phyloP scores from a whole-genome alignment of 2,888 invertebrate species.

The Eilema depressum region DNA sequence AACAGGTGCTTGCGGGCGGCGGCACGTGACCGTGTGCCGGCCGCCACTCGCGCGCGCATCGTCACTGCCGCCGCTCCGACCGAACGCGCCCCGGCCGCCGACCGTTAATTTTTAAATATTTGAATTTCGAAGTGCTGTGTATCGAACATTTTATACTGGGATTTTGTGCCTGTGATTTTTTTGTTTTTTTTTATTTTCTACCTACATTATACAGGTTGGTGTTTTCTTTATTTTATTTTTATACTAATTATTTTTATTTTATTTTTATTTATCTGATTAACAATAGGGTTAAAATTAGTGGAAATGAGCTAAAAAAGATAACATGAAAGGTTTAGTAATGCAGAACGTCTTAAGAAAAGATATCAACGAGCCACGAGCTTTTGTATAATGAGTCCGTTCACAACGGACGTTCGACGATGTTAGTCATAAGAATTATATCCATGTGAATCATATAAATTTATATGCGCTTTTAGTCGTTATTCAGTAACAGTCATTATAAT shows the following conservation, averaged over 20 bases:
- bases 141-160: conserved; percentile 69
- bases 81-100: conserved; percentile 69
- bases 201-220: conserved; percentile 61
- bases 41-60: conserved; percentile 84
- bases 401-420: conserved; percentile 37
- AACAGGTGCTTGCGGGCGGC: conserved; percentile 70
- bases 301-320: not conserved
- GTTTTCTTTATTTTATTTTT: conserved; percentile 40
- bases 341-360: conserved; percentile 68
- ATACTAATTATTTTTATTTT: conserved; percentile 8
- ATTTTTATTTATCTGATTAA: not conserved
- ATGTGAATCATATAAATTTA: conserved; percentile 28
- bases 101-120: conserved; percentile 63
- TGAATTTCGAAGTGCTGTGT: conserved; percentile 72
- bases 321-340: conserved; percentile 9
- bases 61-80: conserved; percentile 78
- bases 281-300: not conserved
- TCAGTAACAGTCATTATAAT: conserved; percentile 1
- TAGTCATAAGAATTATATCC: conserved; percentile 35
- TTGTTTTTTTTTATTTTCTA: conserved; percentile 50
- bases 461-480: conserved; percentile 26
- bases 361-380: conserved; percentile 69
- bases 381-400: conserved; percentile 38
- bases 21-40: conserved; percentile 78
- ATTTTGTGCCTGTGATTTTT: conserved; percentile 78